Evolutionary conservation across 2,113 vertebrate species (phyloP), one percentile per base, ranked within the genome.

Genomic region (Pollachius pollachius): DNA sequence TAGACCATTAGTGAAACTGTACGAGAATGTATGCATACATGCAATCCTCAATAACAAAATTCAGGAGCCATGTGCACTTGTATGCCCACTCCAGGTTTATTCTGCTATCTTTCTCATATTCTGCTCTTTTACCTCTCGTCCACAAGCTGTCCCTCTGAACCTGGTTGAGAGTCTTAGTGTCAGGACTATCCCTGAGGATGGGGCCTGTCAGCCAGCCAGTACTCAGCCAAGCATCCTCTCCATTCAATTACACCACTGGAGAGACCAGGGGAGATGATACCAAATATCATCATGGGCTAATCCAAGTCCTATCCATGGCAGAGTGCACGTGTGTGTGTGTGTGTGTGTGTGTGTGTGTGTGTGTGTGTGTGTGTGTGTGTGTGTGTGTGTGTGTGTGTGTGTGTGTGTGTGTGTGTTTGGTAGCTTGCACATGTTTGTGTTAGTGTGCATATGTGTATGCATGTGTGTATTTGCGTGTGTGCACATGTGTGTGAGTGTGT

Each of bases 121-220:
- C 76, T 80, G 70, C 80, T 78, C 27, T 54, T 34, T 41, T 70
- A 73, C 75, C 66, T 77, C 77, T 63, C 84, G 67, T 73, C 77
- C 79, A 74, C 7, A 59, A 59, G 81, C 75, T 52, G 62, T 85
- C 80, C 75, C 79, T 64, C 72, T 61, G 62, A 18, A 60, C 16
- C 11, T 67, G 67, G 76, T 84, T 84, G 68, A 81, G 79, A 78
- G 84, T 89, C 79, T 90, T 89, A 89, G 84, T 88, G 87, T 88
- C 78, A 84, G 71, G 64, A 88, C 89, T 82, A 77, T 80, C 77
- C 83, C 81, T 79, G 78, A 86, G 84, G 65, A 79, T 80, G 76
- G 68, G 8, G 68, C 79, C 80, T 84, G 84, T 81, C 86, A 86
- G 72, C 67, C 82, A 85, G 76, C 77, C 69, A 71, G 65, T 74